Evolutionary conservation across 2,888 invertebrate genomes (phyloP).

Genomic region (Germaria angustata): DNA sequence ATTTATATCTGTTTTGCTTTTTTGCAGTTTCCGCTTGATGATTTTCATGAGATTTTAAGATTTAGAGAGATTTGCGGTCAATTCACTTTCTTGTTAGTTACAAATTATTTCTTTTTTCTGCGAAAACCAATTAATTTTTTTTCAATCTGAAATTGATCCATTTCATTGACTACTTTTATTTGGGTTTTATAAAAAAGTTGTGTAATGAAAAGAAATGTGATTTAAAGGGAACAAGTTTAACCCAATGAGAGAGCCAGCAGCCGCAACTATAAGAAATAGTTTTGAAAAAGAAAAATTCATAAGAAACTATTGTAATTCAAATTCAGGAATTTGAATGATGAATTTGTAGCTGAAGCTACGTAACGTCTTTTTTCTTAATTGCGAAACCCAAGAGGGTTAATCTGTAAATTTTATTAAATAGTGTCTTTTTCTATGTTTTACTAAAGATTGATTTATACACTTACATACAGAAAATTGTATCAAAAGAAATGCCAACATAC

Average conservation of each 20-base stretch:
- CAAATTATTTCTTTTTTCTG: conserved; percentile 15
- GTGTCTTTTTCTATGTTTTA: background rate
- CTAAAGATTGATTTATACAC: background rate
- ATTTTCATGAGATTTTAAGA: conserved; percentile 59
- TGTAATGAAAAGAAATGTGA: background rate
- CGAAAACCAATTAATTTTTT: conserved; percentile 45
- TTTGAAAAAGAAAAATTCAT: too few species aligned
- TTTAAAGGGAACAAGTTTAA: too few species aligned
- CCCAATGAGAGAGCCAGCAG: too few species aligned
- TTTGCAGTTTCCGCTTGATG: conserved; percentile 46
- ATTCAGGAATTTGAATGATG: too few species aligned
- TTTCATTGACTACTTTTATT: conserved; percentile 24
- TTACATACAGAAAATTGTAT: conserved; percentile 9
- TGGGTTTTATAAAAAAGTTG: background rate
- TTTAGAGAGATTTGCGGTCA: conserved; percentile 63
- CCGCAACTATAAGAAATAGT: too few species aligned
- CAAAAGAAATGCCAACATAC: conserved; percentile 26
- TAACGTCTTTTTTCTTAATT: too few species aligned
- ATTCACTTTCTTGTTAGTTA: conserved; percentile 44
- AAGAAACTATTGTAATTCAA: too few species aligned
- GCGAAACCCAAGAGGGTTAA: too few species aligned
- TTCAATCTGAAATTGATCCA: background rate
- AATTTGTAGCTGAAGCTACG: too few species aligned
- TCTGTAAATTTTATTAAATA: background rate
- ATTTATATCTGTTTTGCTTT: conserved; percentile 4